phyloP scores from a whole-genome alignment of 2,797 vertebrate species.

The Ptychadena robeensis region DNA sequence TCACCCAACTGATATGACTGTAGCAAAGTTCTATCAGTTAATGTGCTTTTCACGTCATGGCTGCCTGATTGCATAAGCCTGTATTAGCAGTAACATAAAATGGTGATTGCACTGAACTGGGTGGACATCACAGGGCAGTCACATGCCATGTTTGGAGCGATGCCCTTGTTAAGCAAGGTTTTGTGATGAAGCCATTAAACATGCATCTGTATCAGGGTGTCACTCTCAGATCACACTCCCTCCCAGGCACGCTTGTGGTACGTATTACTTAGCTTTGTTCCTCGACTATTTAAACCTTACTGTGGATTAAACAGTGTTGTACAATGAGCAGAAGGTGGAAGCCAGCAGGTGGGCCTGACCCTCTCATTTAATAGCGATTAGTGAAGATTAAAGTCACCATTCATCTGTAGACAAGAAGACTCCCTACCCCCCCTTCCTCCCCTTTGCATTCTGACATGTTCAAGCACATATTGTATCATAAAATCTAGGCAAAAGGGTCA shows the following conservation, averaged over 20 bases:
- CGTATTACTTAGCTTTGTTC: constrained; percentile 58
- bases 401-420: constrained; percentile 57
- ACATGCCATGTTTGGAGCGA: not conserved
- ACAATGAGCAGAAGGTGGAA: constrained; percentile 62
- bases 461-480: constrained; percentile 48
- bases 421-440: constrained; percentile 35
- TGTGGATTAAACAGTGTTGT: constrained; percentile 54
- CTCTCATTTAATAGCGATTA: constrained; percentile 62
- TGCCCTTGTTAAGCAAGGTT: constrained; percentile 1
- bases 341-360: constrained; percentile 60
- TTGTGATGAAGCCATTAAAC: constrained; percentile 46
- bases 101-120: not conserved
- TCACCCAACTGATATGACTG: not conserved
- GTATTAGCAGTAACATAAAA: not conserved
- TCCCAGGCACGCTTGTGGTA: constrained; percentile 53
- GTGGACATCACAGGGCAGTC: not conserved
- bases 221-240: constrained; percentile 35
- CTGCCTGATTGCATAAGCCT: not conserved
- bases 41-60: not conserved
- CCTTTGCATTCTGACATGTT: constrained; percentile 29
- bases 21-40: not conserved
- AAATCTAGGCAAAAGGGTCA: not conserved
- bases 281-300: constrained; percentile 57
- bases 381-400: constrained; percentile 62
- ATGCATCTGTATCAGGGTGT: constrained; percentile 50